Percentiles rank a stretch among this genome's conserved stretches.
Evolutionary conservation across 2,113 vertebrate species (phyloP).

Genomic region (Pheucticus melanocephalus): DNA sequence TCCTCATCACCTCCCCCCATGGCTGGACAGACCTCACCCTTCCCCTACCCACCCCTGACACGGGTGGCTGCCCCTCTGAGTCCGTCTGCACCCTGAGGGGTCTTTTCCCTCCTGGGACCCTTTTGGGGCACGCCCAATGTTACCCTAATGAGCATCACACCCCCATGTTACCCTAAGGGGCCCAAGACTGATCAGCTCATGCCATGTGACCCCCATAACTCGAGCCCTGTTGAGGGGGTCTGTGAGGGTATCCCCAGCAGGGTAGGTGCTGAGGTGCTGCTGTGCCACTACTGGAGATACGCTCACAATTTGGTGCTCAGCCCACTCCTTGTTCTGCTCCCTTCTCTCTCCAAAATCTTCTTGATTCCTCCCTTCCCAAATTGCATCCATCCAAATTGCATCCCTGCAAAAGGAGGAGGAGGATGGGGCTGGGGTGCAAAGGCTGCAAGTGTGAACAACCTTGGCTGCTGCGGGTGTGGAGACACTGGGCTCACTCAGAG

Average conservation of each 20-base stretch:
- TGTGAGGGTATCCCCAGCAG: neutral
- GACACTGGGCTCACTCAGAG: neutral
- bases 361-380: neutral
- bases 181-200: neutral
- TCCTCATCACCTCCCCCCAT: constrained; percentile 63
- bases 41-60: neutral
- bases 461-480: neutral
- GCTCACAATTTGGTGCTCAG: neutral
- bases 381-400: neutral
- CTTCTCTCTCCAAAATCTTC: neutral
- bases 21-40: constrained; percentile 27
- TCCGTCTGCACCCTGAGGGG: neutral
- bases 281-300: neutral
- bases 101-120: neutral
- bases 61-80: fast-evolving
- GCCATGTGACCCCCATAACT: too few species aligned
- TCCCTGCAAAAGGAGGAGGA: neutral
- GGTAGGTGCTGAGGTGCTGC: neutral
- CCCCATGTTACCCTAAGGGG: too few species aligned
- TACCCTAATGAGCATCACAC: neutral
- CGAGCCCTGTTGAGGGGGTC: too few species aligned
- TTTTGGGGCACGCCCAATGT: neutral
- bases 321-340: neutral
- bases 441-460: neutral
- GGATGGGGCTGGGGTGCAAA: neutral